These are phyloP conservation scores for Cotesia glomerata DNA, from an alignment of 1,140 invertebrate genomes.

Conservation along the genomic window DNA sequence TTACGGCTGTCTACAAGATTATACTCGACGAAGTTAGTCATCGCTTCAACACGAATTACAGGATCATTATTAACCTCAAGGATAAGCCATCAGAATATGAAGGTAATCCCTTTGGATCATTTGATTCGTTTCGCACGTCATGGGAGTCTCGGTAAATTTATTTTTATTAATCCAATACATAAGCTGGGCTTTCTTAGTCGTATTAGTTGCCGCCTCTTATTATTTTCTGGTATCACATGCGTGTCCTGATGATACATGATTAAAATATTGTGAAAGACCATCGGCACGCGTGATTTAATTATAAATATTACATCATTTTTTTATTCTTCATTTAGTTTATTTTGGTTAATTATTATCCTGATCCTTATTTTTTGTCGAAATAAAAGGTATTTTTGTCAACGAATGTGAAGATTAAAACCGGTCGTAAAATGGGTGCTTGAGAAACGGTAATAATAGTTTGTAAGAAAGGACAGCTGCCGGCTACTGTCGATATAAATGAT, in stretches of 20 bases:
- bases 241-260: not conserved
- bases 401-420: conserved; percentile 12
- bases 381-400: no score
- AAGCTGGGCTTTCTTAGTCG: no score
- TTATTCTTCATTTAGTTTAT: not conserved
- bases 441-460: conserved; percentile 35
- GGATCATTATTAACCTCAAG: conserved; percentile 8
- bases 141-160: not conserved
- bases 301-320: not conserved
- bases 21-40: not conserved
- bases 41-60: not conserved
- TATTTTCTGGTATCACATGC: no score
- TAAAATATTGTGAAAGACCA: not conserved
- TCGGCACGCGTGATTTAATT: conserved; percentile 20
- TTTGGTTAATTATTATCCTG: not conserved
- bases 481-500: conserved; percentile 10
- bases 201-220: no score
- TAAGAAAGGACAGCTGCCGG: conserved; percentile 4
- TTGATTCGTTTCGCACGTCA: not conserved
- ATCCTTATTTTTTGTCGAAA: no score
- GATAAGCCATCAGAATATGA: not conserved
- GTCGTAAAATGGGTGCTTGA: conserved; percentile 18
- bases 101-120: conserved; percentile 2
- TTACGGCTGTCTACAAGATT: not conserved
- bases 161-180: conserved; percentile 3